Conservation (phyloP, 2,113 vertebrate genomes). For the Xiphophorus hellerii region DNA sequence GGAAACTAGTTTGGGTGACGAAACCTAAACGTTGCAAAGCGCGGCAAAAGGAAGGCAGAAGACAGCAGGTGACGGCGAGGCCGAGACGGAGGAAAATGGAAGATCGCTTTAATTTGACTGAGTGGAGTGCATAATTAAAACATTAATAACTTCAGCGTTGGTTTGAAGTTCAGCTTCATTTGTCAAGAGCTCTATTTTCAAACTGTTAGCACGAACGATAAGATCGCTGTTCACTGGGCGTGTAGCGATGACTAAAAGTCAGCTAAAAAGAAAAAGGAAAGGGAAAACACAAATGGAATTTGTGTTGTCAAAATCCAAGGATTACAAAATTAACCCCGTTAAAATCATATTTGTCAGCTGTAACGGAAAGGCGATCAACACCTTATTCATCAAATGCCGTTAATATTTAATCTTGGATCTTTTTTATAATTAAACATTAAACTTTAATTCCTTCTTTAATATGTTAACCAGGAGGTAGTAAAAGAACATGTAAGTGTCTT, state of each 20-base stretch:
- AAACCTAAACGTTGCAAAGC: not conserved
- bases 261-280: not conserved
- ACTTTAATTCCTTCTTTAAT: slow-evolving; percentile 75
- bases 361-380: slow-evolving; percentile 34
- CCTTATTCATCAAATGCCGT: slow-evolving; percentile 68
- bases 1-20: too few relatives aligned
- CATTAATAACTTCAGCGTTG: slow-evolving; percentile 46
- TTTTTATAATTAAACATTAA: slow-evolving; percentile 81
- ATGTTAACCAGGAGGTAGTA: slow-evolving; percentile 69
- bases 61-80: slow-evolving; percentile 2
- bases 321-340: not conserved
- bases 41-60: not conserved
- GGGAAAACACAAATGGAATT: too few relatives aligned
- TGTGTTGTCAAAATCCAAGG: not conserved
- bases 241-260: not conserved
- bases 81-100: slow-evolving; percentile 23
- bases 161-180: slow-evolving; percentile 54
- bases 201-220: slow-evolving; percentile 20
- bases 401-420: slow-evolving; percentile 73
- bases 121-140: slow-evolving; percentile 41
- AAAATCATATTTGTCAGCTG: slow-evolving; percentile 39
- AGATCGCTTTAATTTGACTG: slow-evolving; percentile 24
- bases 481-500: slow-evolving; percentile 61
- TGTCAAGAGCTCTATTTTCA: slow-evolving; percentile 34
- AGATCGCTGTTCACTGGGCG: slow-evolving; percentile 1